Conservation (phyloP, 2,113 vertebrate species). For the Paramormyrops kingsleyae region DNA sequence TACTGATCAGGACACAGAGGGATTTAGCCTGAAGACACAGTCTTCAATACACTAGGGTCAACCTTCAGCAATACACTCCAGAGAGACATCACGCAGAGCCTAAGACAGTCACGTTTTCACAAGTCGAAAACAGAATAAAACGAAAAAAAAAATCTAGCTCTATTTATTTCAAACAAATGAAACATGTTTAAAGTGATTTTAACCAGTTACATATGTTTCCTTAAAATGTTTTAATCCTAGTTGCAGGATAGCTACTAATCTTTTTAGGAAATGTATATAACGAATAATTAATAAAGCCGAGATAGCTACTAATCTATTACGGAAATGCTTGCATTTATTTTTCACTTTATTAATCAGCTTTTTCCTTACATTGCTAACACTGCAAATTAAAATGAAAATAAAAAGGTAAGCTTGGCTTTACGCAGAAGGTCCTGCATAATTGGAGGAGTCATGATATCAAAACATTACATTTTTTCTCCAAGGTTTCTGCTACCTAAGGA, state of each 20-base stretch:
- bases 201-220: background rate
- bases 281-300: background rate
- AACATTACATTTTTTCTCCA: background rate
- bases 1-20: background rate
- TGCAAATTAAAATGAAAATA: background rate
- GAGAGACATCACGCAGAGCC: background rate
- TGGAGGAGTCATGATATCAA: background rate
- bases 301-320: background rate
- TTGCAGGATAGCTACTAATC: background rate
- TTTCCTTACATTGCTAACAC: background rate
- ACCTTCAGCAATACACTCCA: background rate
- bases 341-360: background rate
- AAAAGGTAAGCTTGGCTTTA: background rate
- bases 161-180: background rate
- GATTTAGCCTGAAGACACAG: background rate
- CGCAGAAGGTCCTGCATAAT: background rate
- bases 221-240: background rate
- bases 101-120: background rate
- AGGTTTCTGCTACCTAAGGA: background rate
- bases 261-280: background rate
- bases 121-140: background rate
- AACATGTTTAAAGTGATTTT: background rate
- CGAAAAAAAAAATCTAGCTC: background rate
- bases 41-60: background rate
- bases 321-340: background rate